Base-by-base conservation (phyloP, 2,797 vertebrate genomes). In the Tauraco hartlaubi region DNA sequence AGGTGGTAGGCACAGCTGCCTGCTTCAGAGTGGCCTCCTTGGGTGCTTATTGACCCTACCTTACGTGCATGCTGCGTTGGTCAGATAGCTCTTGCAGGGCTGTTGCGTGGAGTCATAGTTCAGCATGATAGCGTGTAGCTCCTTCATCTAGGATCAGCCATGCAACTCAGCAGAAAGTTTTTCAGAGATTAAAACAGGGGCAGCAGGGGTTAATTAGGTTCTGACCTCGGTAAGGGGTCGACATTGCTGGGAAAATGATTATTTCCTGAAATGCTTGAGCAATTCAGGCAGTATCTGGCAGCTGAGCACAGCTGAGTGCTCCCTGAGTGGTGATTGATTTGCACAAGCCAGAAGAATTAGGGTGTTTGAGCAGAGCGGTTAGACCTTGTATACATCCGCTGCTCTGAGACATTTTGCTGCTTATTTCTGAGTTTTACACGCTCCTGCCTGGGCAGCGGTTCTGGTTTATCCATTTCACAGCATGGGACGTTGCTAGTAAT, bases 11-110 rank as follows among this genome's bases (percentile, higher is more conserved):
- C 23, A 5, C 55, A 6, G 63, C 31, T 56, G n/a, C 44, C 49
- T 6, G 43, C 68, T 52, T 15, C 28, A 2, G 85, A 71, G 51
- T 7, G 21, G 26, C 52, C 46, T 49, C 16, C 28, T 18, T 9
- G 7, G 31, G 37, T 28, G 44, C 69, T 52, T 33, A 0, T 15
- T 44, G 43, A 15, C 37, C 29, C 17, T 8, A 1, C 19, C 8
- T 14, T 46, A 16, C 0, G 1, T 25, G 46, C 12, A 0, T 4
- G 46, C 31, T 49, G 0, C 1, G 2, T 8, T 18, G 37, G 25
- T 43, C 11, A 0, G 11, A 3, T 20, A 13, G 52, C 19, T 84
- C 12, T 61, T 3, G 0, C 16, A 11, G 73, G 31, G 20, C 23
- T 73, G 37, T 29, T 61, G 23, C 1, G 0, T 11, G 55, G 19